Conservation (phyloP, 2,113 vertebrate genomes). For the Terrapene triunguis region DNA sequence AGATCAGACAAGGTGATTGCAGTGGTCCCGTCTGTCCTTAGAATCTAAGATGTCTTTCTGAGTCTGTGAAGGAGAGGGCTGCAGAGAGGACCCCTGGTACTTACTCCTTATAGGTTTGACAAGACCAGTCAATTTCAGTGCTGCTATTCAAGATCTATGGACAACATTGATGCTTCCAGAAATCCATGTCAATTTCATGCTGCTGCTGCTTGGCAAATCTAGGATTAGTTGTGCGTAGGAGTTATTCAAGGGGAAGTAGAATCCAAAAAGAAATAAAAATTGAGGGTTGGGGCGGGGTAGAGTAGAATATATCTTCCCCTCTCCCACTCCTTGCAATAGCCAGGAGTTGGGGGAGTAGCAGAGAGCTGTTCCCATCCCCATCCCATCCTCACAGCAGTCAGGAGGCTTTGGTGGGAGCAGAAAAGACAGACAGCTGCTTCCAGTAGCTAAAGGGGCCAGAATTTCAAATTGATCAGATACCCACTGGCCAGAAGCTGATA, state of each 20-base stretch:
- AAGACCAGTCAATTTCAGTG: not conserved
- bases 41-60: not conserved
- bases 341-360: not conserved
- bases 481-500: not conserved
- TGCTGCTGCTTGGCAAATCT: rapidly evolving
- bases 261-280: not conserved
- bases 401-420: not conserved
- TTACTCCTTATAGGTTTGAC: rapidly evolving
- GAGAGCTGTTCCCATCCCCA: not conserved
- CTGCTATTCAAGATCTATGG: not conserved
- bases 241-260: not conserved
- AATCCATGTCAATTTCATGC: rapidly evolving
- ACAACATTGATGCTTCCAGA: rapidly evolving
- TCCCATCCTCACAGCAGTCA: not conserved
- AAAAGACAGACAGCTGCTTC: not conserved
- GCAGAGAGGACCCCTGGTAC: not conserved
- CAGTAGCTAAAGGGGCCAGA: not conserved
- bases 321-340: not conserved
- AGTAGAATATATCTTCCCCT: not conserved
- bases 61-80: not conserved
- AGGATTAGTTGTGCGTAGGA: not conserved
- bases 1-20: too few species aligned
- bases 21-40: rapidly evolving
- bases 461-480: not conserved
- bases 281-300: not conserved